Conservation (phyloP, 2,888 invertebrate species). For the Nowickia ferox region DNA sequence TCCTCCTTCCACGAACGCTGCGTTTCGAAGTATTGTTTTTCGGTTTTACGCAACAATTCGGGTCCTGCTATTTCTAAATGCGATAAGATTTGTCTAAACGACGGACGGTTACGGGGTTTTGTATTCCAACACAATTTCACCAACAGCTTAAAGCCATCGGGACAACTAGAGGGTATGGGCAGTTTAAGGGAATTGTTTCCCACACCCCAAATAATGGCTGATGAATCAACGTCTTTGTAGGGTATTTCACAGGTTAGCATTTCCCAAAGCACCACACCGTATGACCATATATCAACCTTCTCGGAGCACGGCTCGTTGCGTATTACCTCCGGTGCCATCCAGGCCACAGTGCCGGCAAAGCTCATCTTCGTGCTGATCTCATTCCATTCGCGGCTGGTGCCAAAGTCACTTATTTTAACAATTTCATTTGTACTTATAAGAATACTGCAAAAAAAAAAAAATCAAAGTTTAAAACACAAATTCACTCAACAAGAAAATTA, state of each 20-base stretch:
- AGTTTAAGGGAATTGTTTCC: conserved; percentile 96
- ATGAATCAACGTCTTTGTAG: conserved; percentile 96
- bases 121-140: conserved; percentile 96
- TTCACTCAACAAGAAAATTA: background rate
- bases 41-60: conserved; percentile 87
- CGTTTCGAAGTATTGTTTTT: conserved; percentile 91
- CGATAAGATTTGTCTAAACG: conserved; percentile 94
- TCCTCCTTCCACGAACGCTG: conserved; percentile 95
- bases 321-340: conserved; percentile 99
- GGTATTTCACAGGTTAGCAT: conserved; percentile 96
- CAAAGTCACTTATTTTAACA: conserved; percentile 99
- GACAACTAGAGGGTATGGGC: conserved; percentile 95
- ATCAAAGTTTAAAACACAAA: background rate
- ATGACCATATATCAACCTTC: conserved; percentile 99
- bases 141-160: conserved; percentile 93
- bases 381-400: conserved; percentile 97
- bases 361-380: conserved; percentile 98
- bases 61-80: conserved; percentile 95
- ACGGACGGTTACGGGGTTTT: conserved; percentile 94
- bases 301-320: conserved; percentile 98
- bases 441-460: conserved; percentile 85
- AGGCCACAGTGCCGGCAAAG: conserved; percentile 98
- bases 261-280: conserved; percentile 99
- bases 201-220: conserved; percentile 99
- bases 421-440: conserved; percentile 91